Base-by-base conservation (phyloP, 2,113 vertebrate genomes). In the Amphiprion percula region DNA sequence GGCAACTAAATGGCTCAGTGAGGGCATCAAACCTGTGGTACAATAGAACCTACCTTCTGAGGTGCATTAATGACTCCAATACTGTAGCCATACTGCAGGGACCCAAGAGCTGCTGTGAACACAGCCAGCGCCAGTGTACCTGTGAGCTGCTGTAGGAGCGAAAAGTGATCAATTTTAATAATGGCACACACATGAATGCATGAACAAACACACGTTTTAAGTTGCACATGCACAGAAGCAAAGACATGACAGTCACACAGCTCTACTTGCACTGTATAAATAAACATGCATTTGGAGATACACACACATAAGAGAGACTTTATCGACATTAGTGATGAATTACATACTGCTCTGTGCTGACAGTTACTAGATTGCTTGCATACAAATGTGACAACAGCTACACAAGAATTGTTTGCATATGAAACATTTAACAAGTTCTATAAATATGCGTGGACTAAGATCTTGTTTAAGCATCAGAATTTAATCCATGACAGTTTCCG, bases 31-130 rank as follows among this genome's bases (percentile, higher is more conserved):
- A 15, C 4, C 41, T 15, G 11, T 26, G 17, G 39, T 6, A 24
- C 16, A 21, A 24, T 5, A 23, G 4, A 30, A 3, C n/a, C 9
- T 94, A 96, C 98, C 96, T 96, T 90, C 87, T 99, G 97, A 0
- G 98, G 98, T 6, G 98, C 96, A 0, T 99, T 99, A 89, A 99
- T 99, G 78, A 99, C 97, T 15, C 98, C 98, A 17, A 97, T 83
- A 76, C 97, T 95, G 88, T 98, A 99, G 55, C 98, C 98, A 0
- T 93, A 99, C 90, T 99, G 97, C 84, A 99, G 95, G 59, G 98
- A 99, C 6, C 97, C 95, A 41, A 99, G 90, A 5, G 93, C 93
- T 0, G 97, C 96, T 0, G 97, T 95, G 85, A 97, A 96, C 76
- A 99, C 96, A 0, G 97, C 94, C 50, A 99, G 69, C 30, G 95